A percentile compares a stretch with the other conserved stretches of the same genome.
phyloP scores from a whole-genome alignment of 2,113 vertebrate species.

The Melanocharis versteri region DNA sequence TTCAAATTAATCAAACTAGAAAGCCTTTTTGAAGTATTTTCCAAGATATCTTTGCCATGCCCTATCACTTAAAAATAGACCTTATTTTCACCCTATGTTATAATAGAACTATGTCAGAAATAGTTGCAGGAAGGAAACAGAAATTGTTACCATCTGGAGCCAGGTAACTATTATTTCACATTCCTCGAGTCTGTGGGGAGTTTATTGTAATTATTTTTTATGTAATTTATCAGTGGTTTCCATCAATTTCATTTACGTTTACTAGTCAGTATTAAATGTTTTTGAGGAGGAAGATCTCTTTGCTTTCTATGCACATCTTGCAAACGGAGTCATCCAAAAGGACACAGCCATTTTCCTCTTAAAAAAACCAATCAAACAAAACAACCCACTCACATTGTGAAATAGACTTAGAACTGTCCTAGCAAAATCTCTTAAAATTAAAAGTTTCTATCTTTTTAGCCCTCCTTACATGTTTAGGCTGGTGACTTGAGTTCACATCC shows the following conservation, averaged over 20 bases:
- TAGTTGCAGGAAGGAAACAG: neutral
- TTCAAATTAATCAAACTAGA: neutral
- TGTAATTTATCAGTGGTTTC: neutral
- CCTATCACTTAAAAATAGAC: neutral
- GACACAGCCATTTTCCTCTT: neutral
- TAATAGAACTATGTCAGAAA: neutral
- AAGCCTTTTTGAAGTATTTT: neutral
- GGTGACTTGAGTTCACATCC: neutral
- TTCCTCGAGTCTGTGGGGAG: neutral
- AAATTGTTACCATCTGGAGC: neutral
- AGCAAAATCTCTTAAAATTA: neutral
- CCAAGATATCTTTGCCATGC: neutral
- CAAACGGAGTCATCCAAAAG: neutral
- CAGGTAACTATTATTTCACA: neutral
- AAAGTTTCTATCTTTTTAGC: neutral
- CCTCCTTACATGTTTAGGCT: neutral
- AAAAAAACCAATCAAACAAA: neutral
- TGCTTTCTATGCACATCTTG: neutral
- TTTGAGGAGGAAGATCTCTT: neutral
- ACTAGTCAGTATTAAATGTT: neutral
- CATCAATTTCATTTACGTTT: neutral
- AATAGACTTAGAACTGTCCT: neutral
- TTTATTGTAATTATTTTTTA: neutral
- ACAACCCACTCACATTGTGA: neutral
- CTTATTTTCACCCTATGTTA: neutral